Base-by-base conservation (phyloP, 2,113 vertebrate species). In the Gymnogyps californianus region DNA sequence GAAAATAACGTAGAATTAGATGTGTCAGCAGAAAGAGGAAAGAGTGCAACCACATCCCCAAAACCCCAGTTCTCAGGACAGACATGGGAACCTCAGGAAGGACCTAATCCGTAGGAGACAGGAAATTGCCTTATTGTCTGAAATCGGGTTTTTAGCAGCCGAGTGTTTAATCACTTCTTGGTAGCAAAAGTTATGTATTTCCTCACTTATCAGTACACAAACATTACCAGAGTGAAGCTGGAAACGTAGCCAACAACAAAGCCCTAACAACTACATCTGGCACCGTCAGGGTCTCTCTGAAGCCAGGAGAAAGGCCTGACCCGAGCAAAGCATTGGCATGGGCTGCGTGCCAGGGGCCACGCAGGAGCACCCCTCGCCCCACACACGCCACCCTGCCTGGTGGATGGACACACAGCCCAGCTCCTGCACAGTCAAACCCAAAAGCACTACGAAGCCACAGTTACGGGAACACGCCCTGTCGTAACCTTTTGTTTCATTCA, bases 51-150 rank as follows among this genome's bases (percentile, higher is more conserved):
- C 81, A 65, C 81, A 94, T 87, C 87, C 34, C 72, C 46, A 74
- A 66, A 62, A 2, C 22, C 44, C 13, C 61, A 2, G 46, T 71
- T 95, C 94, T 71, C 92, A 87, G 81, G 81, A 62, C 85, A 94
- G 88, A 86, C 92, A 85, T 93, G 74, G 75, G 95, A 97, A 91
- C 61, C 91, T 64, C 5, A 0, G 58, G 40, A 61, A 94, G 84
- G 95, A 96, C 88, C 93, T 91, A 58, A 87, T 28, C 91, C 16
- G 55, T 22, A 51, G 44, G 79, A 94, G 87, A 88, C 96, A 96
- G 96, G 97, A 98, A 97, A 97, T 87, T 95, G 72, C 94, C 78
- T 95, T 91, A 96, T 95, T 91, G 94, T 97, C 95, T 97, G 91
- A 80, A 93, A 86, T 42, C 87, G 90, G 87, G 5, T 17, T n/a